These are phyloP conservation scores for Lacanobia wlatinum DNA, from an alignment of 2,888 invertebrate genomes.

Conservation along the genomic window DNA sequence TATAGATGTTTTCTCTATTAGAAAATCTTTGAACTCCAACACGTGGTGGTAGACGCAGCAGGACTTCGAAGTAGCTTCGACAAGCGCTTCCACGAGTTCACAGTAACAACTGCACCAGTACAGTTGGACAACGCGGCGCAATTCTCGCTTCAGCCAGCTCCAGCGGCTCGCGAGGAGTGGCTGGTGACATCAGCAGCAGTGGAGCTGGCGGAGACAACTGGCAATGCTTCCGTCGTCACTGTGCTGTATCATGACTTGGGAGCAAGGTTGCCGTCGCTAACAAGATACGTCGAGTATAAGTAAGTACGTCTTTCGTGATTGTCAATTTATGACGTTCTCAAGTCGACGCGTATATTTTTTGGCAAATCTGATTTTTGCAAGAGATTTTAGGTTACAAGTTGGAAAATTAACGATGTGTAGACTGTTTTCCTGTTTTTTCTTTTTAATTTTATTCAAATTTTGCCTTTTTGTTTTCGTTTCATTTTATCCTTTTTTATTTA, in stretches of 20 bases:
- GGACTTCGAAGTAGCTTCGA: slow-evolving; percentile 79
- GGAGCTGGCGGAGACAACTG: slow-evolving; percentile 78
- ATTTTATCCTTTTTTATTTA: slow-evolving; percentile 23
- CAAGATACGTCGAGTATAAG: slow-evolving; percentile 90
- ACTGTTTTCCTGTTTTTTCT: too few relatives aligned
- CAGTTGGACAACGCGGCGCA: slow-evolving; percentile 81
- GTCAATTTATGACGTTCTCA: too few relatives aligned
- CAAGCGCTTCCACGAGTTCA: slow-evolving; percentile 78
- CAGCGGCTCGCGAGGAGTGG: slow-evolving; percentile 78
- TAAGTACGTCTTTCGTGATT: slow-evolving; percentile 77
- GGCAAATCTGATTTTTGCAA: too few relatives aligned
- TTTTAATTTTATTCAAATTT: too few relatives aligned
- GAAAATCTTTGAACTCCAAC: slow-evolving; percentile 88
- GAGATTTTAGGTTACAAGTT: too few relatives aligned
- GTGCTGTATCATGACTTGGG: slow-evolving; percentile 92
- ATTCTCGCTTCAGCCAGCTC: slow-evolving; percentile 76
- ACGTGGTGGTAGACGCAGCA: slow-evolving; percentile 81
- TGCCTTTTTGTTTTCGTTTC: too few relatives aligned
- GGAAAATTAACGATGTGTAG: neutral
- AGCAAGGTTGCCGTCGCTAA: slow-evolving; percentile 91
- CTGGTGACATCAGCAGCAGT: slow-evolving; percentile 80
- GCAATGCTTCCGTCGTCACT: slow-evolving; percentile 85
- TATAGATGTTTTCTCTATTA: slow-evolving; percentile 61
- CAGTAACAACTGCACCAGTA: slow-evolving; percentile 77
- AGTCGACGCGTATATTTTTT: too few relatives aligned